phyloP scores from a whole-genome alignment of 2,888 invertebrate genomes.

The Netelia fuscicornis region DNA sequence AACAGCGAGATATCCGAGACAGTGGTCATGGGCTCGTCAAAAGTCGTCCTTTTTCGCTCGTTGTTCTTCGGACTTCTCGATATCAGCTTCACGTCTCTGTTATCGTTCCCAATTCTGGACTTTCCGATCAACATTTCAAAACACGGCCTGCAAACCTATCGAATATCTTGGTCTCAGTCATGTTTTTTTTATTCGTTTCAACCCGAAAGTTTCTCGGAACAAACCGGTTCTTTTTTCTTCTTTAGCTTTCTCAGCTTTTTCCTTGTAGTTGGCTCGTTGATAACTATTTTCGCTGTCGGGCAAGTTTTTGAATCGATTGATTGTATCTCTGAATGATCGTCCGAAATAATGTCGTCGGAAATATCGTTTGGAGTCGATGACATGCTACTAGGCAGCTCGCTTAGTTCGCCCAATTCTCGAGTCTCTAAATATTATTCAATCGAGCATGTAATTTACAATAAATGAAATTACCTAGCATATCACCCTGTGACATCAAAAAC shows the following conservation, averaged over 20 bases:
- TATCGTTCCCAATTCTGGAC: background rate
- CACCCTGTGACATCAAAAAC: constrained; percentile 7
- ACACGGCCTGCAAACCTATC: constrained; percentile 44
- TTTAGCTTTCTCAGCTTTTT: background rate
- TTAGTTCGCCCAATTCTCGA: background rate
- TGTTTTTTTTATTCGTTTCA: background rate
- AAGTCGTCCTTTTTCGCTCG: background rate
- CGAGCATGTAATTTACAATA: constrained; percentile 20
- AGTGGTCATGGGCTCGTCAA: constrained; percentile 17
- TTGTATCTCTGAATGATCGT: background rate
- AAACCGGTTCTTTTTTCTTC: constrained; percentile 40
- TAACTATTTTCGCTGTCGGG: background rate
- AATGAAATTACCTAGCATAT: background rate
- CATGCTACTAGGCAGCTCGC: background rate
- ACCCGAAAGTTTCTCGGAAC: constrained; percentile 13
- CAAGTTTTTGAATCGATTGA: background rate
- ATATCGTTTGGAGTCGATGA: constrained; percentile 9
- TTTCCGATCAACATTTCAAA: constrained; percentile 17
- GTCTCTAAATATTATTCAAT: constrained; percentile 25
- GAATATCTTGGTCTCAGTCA: constrained; percentile 27
- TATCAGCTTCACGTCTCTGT: background rate
- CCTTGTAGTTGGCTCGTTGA: background rate
- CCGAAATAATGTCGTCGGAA: background rate
- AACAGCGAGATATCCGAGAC: constrained; percentile 36
- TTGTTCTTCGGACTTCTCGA: background rate